These are phyloP conservation scores for Zelleria hepariella DNA, from an alignment of 2,888 invertebrate genomes.

Conservation along the genomic window DNA sequence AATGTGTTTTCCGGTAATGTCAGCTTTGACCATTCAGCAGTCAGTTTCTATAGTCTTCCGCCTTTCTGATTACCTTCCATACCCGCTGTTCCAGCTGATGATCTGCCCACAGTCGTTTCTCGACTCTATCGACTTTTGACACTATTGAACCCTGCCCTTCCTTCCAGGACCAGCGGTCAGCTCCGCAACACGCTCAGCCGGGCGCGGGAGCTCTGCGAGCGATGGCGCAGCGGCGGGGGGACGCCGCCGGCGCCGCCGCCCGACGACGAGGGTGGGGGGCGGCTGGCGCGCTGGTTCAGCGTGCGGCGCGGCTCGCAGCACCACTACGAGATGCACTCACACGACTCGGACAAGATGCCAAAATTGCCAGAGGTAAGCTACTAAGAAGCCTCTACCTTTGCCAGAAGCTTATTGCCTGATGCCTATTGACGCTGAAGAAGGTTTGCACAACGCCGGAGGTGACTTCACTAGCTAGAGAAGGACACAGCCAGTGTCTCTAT, in stretches of 20 bases:
- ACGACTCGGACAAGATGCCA: slow-evolving; percentile 78
- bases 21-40: background rate
- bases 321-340: slow-evolving; percentile 80
- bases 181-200: slow-evolving; percentile 85
- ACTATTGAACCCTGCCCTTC: background rate
- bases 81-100: no score
- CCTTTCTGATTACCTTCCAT: background rate
- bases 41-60: background rate
- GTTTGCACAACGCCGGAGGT: no score
- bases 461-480: no score
- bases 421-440: no score
- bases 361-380: slow-evolving; percentile 83
- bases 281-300: slow-evolving; percentile 91
- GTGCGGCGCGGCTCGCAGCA: slow-evolving; percentile 86
- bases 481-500: no score
- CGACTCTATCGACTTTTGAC: no score
- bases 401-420: no score
- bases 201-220: slow-evolving; percentile 86
- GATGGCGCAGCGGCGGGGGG: slow-evolving; percentile 74
- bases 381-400: no score
- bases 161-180: slow-evolving; percentile 79
- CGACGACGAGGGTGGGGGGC: slow-evolving; percentile 77
- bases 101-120: background rate
- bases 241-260: slow-evolving; percentile 50
- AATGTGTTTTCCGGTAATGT: background rate